phyloP scores from a whole-genome alignment of 2,888 invertebrate genomes.

The Mayetiola destructor region DNA sequence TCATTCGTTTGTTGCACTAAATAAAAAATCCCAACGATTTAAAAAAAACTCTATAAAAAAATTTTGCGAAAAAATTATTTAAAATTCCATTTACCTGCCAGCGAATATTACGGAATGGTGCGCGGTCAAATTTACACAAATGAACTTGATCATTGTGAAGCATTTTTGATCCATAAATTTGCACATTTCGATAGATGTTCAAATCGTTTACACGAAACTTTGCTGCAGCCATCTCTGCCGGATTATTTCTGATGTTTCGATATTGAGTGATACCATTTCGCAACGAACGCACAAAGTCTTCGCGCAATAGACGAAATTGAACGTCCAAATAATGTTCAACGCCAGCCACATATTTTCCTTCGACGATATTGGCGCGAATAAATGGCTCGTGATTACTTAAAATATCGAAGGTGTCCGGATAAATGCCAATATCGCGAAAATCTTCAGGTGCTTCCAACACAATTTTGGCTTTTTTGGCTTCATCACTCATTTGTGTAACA shows the following conservation, averaged over 20 bases:
- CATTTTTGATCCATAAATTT: not conserved
- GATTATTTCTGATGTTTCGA: not conserved
- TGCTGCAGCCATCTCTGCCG: not conserved
- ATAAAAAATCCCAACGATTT: not conserved
- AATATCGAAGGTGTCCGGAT: conserved; percentile 7
- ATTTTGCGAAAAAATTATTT: not conserved
- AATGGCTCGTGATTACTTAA: conserved; percentile 7
- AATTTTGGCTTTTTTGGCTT: not conserved
- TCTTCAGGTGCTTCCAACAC: conserved; percentile 9
- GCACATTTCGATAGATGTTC: conserved; percentile 8
- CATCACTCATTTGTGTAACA: not conserved
- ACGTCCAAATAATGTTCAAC: conserved; percentile 55
- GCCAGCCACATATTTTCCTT: conserved; percentile 15
- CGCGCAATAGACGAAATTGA: conserved; percentile 57
- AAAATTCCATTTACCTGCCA: conserved; percentile 6
- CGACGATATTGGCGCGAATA: conserved; percentile 12
- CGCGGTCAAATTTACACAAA: conserved; percentile 4
- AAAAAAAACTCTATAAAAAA: not conserved
- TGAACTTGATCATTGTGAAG: not conserved
- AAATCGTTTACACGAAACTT: conserved; percentile 9
- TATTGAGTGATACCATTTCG: conserved; percentile 35
- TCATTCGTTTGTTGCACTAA: conserved; percentile 11
- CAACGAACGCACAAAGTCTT: conserved; percentile 58
- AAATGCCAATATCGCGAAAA: conserved; percentile 10
- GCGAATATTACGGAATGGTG: not conserved